A percentile compares a stretch with the other conserved stretches of the same genome.
Conservation (phyloP, 2,888 invertebrate genomes). For the Mesochorus sp. region DNA sequence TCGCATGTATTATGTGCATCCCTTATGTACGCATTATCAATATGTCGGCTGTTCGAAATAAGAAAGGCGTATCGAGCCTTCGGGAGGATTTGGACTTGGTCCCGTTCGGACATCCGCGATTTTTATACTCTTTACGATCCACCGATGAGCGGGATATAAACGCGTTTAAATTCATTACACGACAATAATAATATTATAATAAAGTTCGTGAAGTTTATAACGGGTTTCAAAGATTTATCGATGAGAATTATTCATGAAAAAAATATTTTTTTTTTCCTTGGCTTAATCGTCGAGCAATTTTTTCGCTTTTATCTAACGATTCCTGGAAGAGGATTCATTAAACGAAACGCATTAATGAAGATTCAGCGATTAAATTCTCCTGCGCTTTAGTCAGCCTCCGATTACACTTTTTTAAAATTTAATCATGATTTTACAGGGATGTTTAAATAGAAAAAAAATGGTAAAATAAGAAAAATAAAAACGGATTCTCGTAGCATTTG, state of each 20-base stretch:
- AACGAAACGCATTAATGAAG: not conserved
- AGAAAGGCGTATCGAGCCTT: not conserved
- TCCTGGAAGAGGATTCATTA: conserved; percentile 5
- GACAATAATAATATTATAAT: conserved; percentile 19
- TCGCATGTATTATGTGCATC: not conserved
- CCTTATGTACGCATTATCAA: not conserved
- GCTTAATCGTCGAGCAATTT: conserved; percentile 42
- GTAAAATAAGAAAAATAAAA: not conserved
- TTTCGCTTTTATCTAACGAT: conserved; percentile 29
- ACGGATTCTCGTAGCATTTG: not conserved
- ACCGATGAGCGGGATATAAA: not conserved
- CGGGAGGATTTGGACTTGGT: not conserved
- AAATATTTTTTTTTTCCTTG: conserved; percentile 39
- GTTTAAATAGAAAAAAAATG: not conserved
- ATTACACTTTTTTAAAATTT: not conserved
- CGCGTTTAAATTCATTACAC: not conserved
- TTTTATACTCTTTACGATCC: not conserved
- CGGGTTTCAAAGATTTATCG: conserved; percentile 38
- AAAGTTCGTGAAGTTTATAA: conserved; percentile 29
- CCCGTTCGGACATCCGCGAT: not conserved
- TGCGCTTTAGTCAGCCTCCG: conserved; percentile 39
- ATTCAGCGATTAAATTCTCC: not conserved
- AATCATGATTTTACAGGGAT: not conserved
- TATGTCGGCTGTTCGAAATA: not conserved
- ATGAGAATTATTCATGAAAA: conserved; percentile 6